Evolutionary conservation across 2,113 vertebrate genomes (phyloP).

Genomic region (Neotoma lepida): DNA sequence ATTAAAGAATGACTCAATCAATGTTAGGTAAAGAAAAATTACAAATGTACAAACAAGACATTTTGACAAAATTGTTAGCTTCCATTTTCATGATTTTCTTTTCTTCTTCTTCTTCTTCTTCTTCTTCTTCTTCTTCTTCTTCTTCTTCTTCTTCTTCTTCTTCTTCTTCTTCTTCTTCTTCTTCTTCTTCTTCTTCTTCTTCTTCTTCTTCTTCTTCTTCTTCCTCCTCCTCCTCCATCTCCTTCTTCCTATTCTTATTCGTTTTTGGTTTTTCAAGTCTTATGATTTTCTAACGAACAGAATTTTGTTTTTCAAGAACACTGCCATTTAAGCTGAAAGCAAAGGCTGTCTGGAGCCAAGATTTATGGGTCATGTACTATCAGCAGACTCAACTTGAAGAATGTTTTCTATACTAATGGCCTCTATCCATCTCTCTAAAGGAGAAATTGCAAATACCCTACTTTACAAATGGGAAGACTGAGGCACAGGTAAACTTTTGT

Average conservation of each 20-base stretch:
- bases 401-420: background rate
- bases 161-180: background rate
- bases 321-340: background rate
- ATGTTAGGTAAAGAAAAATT: background rate
- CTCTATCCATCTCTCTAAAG: background rate
- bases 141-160: fast-evolving
- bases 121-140: fast-evolving
- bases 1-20: background rate
- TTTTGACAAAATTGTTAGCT: background rate
- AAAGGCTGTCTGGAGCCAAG: too few relatives aligned
- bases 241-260: too few relatives aligned
- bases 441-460: background rate
- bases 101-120: fast-evolving
- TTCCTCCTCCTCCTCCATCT: too few relatives aligned
- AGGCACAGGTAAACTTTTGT: background rate
- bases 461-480: background rate
- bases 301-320: background rate
- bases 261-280: background rate
- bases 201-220: too few relatives aligned
- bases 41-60: background rate
- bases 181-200: too few relatives aligned
- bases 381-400: background rate
- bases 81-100: background rate
- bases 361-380: background rate
- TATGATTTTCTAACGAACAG: background rate